phyloP scores from a whole-genome alignment of 2,888 invertebrate genomes.

The Pogonocherus hispidulus region DNA sequence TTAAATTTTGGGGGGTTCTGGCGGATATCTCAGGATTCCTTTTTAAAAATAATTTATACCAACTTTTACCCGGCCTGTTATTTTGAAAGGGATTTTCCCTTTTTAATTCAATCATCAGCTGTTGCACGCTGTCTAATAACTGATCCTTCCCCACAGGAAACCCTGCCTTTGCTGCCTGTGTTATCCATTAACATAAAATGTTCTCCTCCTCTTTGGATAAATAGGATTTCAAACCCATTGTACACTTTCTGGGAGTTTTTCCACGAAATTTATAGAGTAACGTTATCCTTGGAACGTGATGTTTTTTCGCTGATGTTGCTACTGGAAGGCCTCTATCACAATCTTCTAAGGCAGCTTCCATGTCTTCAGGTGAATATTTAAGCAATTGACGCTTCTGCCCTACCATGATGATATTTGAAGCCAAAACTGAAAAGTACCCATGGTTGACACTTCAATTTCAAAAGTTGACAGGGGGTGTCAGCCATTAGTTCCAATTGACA shows the following conservation, averaged over 20 bases:
- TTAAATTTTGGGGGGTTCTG: constrained; percentile 15
- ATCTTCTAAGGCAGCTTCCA: constrained; percentile 15
- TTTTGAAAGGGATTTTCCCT: constrained; percentile 17
- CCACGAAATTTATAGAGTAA: constrained; percentile 9
- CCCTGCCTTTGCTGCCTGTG: neutral
- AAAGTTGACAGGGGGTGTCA: constrained; percentile 13
- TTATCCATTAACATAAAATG: constrained; percentile 13
- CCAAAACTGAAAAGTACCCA: constrained; percentile 18
- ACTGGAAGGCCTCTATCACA: constrained; percentile 8
- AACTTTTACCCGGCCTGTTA: constrained; percentile 13
- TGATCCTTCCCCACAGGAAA: neutral
- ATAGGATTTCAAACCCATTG: constrained; percentile 11
- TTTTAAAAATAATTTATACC: constrained; percentile 11
- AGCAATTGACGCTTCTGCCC: constrained; percentile 15
- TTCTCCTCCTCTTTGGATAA: constrained; percentile 10
- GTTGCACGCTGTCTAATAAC: neutral
- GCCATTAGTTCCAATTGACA: neutral
- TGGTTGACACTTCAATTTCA: constrained; percentile 13
- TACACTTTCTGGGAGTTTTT: constrained; percentile 1
- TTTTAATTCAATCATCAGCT: neutral
- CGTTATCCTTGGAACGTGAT: constrained; percentile 18
- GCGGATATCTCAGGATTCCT: constrained; percentile 24
- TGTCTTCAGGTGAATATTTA: constrained; percentile 19
- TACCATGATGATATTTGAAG: neutral
- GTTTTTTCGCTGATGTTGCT: constrained; percentile 13